Evolutionary conservation across 2,797 vertebrate genomes (phyloP).

Genomic region (Sebastes oblongus): DNA sequence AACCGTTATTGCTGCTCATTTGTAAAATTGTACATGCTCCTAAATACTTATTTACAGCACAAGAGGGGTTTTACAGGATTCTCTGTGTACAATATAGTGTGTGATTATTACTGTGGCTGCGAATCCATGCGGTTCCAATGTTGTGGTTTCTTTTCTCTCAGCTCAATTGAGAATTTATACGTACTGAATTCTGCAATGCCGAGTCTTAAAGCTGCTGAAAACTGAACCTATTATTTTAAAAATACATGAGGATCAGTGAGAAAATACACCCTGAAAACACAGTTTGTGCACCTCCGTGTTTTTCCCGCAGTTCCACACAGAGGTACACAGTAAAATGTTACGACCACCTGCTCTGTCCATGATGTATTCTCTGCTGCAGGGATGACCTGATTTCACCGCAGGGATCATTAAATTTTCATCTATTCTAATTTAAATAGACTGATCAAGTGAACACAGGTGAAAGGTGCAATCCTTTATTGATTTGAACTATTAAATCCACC

Average conservation of each 20-base stretch:
- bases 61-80: background rate
- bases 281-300: background rate
- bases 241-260: slow-evolving; percentile 34
- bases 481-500: background rate
- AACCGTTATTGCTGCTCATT: background rate
- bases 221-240: slow-evolving; percentile 34
- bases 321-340: background rate
- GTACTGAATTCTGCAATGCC: background rate
- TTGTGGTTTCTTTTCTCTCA: background rate
- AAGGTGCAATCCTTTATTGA: slow-evolving; percentile 33
- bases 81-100: background rate
- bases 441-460: slow-evolving; percentile 26
- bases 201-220: slow-evolving; percentile 18
- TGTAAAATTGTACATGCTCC: background rate
- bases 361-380: slow-evolving; percentile 9
- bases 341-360: background rate
- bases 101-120: background rate
- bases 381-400: slow-evolving; percentile 15
- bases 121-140: background rate
- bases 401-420: slow-evolving; percentile 39
- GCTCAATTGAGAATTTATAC: background rate
- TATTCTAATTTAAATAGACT: slow-evolving; percentile 39
- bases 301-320: background rate
- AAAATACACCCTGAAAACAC: slow-evolving; percentile 4
- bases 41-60: background rate